phyloP scores from a whole-genome alignment of 2,113 vertebrate species.

The Pyxicephalus adspersus region DNA sequence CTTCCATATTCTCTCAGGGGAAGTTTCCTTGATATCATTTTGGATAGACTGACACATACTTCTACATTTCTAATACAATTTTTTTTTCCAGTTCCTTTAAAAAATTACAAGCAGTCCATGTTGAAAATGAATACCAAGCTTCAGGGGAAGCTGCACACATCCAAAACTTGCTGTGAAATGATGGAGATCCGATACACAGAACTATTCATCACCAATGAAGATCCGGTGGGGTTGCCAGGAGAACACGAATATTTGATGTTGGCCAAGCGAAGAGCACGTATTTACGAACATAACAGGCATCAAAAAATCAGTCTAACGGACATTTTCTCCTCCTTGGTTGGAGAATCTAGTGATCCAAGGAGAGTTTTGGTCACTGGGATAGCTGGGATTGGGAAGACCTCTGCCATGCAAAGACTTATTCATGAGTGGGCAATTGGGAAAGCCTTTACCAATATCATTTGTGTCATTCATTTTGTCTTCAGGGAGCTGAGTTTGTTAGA shows the following conservation, averaged over 20 bases:
- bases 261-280: slow-evolving; percentile 65
- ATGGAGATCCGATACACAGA: slow-evolving; percentile 71
- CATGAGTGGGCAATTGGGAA: slow-evolving; percentile 74
- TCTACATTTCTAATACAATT: neutral
- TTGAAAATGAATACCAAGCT: slow-evolving; percentile 64
- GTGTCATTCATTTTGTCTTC: slow-evolving; percentile 68
- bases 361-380: slow-evolving; percentile 74
- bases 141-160: slow-evolving; percentile 58
- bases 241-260: slow-evolving; percentile 70
- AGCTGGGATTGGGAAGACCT: slow-evolving; percentile 75
- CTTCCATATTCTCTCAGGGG: neutral
- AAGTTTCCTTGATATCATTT: no score
- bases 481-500: slow-evolving; percentile 66
- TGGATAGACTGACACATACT: neutral
- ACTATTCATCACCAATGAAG: slow-evolving; percentile 68
- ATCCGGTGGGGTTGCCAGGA: slow-evolving; percentile 56
- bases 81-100: slow-evolving; percentile 61
- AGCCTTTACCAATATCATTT: slow-evolving; percentile 66
- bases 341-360: slow-evolving; percentile 58
- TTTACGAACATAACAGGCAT: slow-evolving; percentile 68
- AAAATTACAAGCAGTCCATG: slow-evolving; percentile 65
- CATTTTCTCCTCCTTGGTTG: slow-evolving; percentile 57
- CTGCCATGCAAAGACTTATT: slow-evolving; percentile 71
- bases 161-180: slow-evolving; percentile 64
- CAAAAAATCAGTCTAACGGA: slow-evolving; percentile 62